phyloP scores from a whole-genome alignment of 2,797 vertebrate species.

The Halcyon badia region DNA sequence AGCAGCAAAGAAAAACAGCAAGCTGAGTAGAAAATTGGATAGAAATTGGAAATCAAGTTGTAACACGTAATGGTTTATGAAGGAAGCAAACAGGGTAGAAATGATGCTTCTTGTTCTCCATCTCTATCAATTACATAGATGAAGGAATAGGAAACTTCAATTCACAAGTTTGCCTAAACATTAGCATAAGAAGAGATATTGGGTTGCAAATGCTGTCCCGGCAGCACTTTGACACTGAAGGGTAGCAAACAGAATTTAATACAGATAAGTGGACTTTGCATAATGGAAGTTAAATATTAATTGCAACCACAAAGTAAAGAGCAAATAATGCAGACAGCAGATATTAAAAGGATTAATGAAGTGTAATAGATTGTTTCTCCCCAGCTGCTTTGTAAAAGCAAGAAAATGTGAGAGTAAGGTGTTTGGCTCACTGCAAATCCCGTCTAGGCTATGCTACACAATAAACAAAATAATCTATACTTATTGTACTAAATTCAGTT shows the following conservation, averaged over 20 bases:
- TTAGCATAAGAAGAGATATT: background rate
- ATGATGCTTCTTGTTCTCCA: background rate
- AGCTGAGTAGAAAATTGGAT: constrained; percentile 29
- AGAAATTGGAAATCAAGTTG: constrained; percentile 54
- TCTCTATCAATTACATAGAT: constrained; percentile 28
- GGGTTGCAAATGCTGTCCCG: background rate
- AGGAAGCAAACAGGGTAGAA: background rate
- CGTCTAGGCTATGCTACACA: background rate
- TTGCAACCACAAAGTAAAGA: constrained; percentile 44
- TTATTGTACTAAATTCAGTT: constrained; percentile 8
- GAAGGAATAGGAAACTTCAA: constrained; percentile 1
- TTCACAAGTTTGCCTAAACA: constrained; percentile 5
- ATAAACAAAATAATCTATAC: constrained; percentile 14
- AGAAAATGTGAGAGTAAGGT: background rate
- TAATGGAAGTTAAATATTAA: constrained; percentile 71
- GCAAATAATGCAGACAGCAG: constrained; percentile 52
- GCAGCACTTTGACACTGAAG: background rate
- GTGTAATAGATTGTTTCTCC: constrained; percentile 23
- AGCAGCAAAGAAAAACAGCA: constrained; percentile 12
- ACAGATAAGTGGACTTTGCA: background rate
- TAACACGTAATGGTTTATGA: constrained; percentile 20
- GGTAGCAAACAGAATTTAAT: constrained; percentile 32
- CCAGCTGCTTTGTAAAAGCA: background rate
- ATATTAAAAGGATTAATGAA: constrained; percentile 60
- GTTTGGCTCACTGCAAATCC: background rate